Conservation (phyloP, 2,113 vertebrate species). For the Callipepla californica region DNA sequence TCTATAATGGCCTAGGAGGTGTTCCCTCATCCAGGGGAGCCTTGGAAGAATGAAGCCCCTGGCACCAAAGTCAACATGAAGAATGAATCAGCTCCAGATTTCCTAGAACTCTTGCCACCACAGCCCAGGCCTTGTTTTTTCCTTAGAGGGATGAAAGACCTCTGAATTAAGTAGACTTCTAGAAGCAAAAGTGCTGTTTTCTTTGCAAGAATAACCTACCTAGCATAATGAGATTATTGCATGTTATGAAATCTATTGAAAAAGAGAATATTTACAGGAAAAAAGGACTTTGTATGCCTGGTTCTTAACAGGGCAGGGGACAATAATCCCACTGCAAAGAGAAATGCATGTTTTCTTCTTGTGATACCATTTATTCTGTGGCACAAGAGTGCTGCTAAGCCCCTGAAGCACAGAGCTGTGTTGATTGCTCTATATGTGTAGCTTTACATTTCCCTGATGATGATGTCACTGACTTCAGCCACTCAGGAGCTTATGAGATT, state of each 20-base stretch:
- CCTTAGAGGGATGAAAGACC: not conserved
- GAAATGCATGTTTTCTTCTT: not conserved
- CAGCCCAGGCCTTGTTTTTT: not conserved
- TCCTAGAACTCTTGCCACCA: not conserved
- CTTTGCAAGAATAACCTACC: not conserved
- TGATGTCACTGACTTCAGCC: not conserved
- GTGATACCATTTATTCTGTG: accelerated
- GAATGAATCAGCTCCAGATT: not conserved
- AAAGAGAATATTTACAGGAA: not conserved
- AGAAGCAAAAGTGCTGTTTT: not conserved
- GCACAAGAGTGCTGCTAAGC: not conserved
- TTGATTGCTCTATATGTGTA: not conserved
- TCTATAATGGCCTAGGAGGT: not conserved
- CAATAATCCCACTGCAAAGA: not conserved
- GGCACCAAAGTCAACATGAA: not conserved
- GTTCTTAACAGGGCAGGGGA: not conserved
- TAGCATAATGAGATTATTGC: not conserved
- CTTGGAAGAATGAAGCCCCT: not conserved
- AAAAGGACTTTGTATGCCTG: not conserved
- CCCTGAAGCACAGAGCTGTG: not conserved
- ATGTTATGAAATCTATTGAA: not conserved
- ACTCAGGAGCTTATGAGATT: not conserved
- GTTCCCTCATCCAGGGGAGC: not conserved
- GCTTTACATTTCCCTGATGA: not conserved
- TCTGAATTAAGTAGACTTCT: not conserved